These are phyloP conservation scores for Urocolius indicus DNA, from an alignment of 2,113 vertebrate species.

Conservation along the genomic window DNA sequence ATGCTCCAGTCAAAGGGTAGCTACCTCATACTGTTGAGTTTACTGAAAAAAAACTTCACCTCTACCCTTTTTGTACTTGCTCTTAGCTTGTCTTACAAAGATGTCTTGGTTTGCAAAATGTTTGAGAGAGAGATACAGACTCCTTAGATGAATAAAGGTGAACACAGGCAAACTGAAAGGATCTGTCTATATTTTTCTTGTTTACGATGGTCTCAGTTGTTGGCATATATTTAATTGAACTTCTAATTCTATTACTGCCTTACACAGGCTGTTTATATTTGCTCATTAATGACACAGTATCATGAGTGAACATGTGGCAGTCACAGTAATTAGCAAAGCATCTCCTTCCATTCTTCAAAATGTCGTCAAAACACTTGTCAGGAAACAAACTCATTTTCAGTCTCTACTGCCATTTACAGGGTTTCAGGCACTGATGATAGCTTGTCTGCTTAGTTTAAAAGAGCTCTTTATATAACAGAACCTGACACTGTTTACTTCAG, in stretches of 20 bases:
- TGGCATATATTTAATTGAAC: not conserved
- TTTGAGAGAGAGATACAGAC: not conserved
- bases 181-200: not conserved
- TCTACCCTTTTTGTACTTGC: not conserved
- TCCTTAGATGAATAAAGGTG: not conserved
- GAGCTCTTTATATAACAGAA: conserved; percentile 84
- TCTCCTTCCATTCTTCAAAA: conserved; percentile 81
- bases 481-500: conserved; percentile 87
- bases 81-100: not conserved
- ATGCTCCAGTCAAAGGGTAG: not conserved
- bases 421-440: conserved; percentile 82
- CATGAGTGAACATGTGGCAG: conserved; percentile 74
- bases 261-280: conserved; percentile 75
- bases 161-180: not conserved
- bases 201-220: not conserved
- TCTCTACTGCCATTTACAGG: conserved; percentile 78
- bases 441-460: conserved; percentile 85
- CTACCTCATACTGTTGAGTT: not conserved
- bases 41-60: not conserved
- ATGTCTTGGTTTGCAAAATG: not conserved
- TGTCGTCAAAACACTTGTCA: conserved; percentile 82
- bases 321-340: conserved; percentile 79
- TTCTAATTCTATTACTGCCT: conserved; percentile 72
- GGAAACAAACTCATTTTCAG: conserved; percentile 83
- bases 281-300: conserved; percentile 79